Conservation (phyloP, 2,797 vertebrate genomes). For the Pangasius larnaudii region DNA sequence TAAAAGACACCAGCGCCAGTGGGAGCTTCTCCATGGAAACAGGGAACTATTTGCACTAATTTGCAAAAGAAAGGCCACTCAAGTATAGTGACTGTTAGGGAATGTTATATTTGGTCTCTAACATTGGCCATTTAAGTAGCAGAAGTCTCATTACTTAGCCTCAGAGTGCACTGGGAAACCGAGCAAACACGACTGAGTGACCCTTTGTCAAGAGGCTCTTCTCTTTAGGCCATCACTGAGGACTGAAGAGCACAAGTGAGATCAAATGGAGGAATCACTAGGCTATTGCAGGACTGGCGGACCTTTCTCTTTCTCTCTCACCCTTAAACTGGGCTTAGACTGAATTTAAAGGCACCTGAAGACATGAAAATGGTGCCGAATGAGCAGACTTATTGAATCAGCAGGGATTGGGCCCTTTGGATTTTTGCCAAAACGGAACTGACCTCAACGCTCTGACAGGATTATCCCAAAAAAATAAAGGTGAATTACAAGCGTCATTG, state of each 20-base stretch:
- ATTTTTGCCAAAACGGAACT: conserved; percentile 86
- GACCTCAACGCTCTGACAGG: conserved; percentile 72
- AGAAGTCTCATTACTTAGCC: conserved; percentile 93
- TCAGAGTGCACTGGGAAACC: conserved; percentile 82
- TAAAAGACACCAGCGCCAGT: conserved; percentile 44
- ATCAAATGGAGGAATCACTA: conserved; percentile 71
- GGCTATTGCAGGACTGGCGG: conserved; percentile 56
- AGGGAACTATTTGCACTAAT: conserved; percentile 82
- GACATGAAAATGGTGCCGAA: conserved; percentile 68
- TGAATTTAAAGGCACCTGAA: conserved; percentile 51
- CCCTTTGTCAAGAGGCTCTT: conserved; percentile 83
- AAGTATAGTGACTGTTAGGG: conserved; percentile 87
- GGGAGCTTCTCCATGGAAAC: conserved; percentile 76
- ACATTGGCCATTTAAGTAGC: conserved; percentile 90
- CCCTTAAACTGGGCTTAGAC: conserved; percentile 44
- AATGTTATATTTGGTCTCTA: conserved; percentile 86
- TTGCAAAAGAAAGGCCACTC: conserved; percentile 83
- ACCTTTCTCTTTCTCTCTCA: conserved; percentile 50
- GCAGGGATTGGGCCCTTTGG: conserved; percentile 75
- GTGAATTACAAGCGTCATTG: conserved; percentile 58
- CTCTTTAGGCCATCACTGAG: conserved; percentile 89
- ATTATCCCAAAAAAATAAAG: conserved; percentile 62
- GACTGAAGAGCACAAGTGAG: conserved; percentile 77
- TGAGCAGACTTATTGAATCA: conserved; percentile 75
- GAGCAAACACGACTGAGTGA: conserved; percentile 88